These are phyloP conservation scores for Syrista parreyssii DNA, from an alignment of 2,888 invertebrate genomes.

Conservation along the genomic window DNA sequence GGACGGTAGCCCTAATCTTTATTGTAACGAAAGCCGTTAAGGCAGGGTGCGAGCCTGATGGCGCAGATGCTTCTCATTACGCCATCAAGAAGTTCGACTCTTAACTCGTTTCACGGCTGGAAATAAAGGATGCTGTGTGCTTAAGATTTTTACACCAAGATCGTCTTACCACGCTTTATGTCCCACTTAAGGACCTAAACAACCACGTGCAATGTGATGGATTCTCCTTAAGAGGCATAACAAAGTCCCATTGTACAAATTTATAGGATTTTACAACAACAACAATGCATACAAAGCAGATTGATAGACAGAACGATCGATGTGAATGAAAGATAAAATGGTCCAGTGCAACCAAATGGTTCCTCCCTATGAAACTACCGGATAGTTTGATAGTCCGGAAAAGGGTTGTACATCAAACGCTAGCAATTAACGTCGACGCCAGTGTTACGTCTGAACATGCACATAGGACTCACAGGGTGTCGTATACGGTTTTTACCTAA, in stretches of 20 bases:
- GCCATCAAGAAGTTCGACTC: constrained; percentile 20
- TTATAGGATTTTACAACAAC: not conserved
- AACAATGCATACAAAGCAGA: not conserved
- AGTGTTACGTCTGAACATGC: not conserved
- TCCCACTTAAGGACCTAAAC: constrained; percentile 2
- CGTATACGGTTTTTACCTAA: constrained; percentile 6
- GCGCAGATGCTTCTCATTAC: constrained; percentile 19
- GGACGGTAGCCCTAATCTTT: constrained; percentile 5
- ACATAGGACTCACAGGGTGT: constrained; percentile 7
- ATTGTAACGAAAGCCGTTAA: constrained; percentile 13
- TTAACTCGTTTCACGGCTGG: constrained; percentile 16
- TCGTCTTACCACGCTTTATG: constrained; percentile 15
- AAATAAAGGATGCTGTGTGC: constrained; percentile 12
- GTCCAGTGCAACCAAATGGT: not conserved
- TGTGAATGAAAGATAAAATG: not conserved
- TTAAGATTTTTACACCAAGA: constrained; percentile 11
- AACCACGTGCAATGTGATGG: not conserved
- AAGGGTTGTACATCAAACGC: not conserved
- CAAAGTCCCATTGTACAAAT: not conserved
- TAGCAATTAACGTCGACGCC: not conserved
- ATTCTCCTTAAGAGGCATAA: not conserved
- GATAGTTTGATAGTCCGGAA: not conserved
- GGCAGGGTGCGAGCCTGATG: constrained; percentile 6
- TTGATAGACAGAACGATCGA: not conserved
- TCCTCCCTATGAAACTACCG: not conserved